A percentile compares a stretch with the other conserved stretches of the same genome.
Evolutionary conservation across 2,797 vertebrate species (phyloP).

Genomic region (Molossus molossus): DNA sequence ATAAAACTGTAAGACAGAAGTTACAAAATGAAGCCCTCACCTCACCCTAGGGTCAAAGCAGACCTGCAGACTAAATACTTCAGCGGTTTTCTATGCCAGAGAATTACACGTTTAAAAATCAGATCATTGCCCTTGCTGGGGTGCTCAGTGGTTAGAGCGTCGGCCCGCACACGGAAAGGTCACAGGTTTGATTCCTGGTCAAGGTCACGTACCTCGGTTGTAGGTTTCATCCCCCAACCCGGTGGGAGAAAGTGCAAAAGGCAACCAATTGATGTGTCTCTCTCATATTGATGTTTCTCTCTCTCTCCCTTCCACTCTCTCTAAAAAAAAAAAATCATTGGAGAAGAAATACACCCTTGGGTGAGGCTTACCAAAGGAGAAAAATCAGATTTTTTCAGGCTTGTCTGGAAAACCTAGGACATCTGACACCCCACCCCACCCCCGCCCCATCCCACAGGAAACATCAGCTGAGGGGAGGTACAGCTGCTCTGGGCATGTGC

Average conservation of each 20-base stretch:
- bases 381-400: slow-evolving; percentile 24
- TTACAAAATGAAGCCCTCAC: slow-evolving; percentile 13
- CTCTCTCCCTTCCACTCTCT: too few relatives aligned
- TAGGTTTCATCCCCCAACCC: too few relatives aligned
- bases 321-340: too few relatives aligned
- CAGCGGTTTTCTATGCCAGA: neutral
- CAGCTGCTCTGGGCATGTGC: neutral
- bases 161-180: too few relatives aligned
- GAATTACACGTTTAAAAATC: neutral
- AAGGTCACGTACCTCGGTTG: too few relatives aligned
- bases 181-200: too few relatives aligned
- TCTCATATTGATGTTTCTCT: too few relatives aligned
- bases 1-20: neutral
- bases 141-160: too few relatives aligned
- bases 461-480: neutral
- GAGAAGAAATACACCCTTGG: too few relatives aligned
- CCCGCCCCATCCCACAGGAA: neutral
- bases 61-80: neutral
- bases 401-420: neutral
- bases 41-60: neutral
- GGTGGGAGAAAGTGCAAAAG: too few relatives aligned
- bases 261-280: too few relatives aligned
- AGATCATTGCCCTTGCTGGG: neutral
- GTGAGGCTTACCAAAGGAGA: neutral
- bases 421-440: neutral